These are phyloP conservation scores for Neolamprologus ventralis DNA, from an alignment of 2,113 vertebrate genomes.

Conservation along the genomic window DNA sequence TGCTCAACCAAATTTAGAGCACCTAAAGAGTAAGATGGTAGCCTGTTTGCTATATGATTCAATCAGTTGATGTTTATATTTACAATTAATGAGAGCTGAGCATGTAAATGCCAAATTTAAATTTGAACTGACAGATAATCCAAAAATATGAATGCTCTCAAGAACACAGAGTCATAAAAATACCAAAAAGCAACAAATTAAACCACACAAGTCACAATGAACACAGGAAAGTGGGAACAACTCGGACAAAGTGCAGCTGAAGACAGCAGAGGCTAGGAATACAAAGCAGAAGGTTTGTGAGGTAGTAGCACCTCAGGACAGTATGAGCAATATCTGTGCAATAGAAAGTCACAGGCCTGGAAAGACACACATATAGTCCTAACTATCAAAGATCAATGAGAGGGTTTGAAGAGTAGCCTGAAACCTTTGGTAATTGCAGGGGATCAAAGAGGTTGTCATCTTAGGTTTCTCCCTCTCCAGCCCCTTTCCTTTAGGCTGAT, in stretches of 20 bases:
- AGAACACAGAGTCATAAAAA: neutral
- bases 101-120: neutral
- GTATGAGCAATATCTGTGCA: neutral
- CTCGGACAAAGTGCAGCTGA: neutral
- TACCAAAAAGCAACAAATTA: neutral
- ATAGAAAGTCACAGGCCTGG: neutral
- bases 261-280: neutral
- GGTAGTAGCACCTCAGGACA: neutral
- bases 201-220: neutral
- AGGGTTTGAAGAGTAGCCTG: neutral
- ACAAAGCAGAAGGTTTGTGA: neutral
- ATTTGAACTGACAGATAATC: neutral
- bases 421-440: conserved; percentile 19
- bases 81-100: neutral
- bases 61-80: neutral
- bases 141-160: neutral
- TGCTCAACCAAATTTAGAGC: neutral
- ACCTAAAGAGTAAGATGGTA: rapidly evolving
- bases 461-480: neutral
- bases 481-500: conserved; percentile 7
- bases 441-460: conserved; percentile 35
- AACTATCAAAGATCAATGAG: conserved; percentile 29
- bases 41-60: neutral
- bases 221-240: neutral
- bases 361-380: neutral